phyloP scores from a whole-genome alignment of 2,797 vertebrate genomes.

The Alfaro cultratus region DNA sequence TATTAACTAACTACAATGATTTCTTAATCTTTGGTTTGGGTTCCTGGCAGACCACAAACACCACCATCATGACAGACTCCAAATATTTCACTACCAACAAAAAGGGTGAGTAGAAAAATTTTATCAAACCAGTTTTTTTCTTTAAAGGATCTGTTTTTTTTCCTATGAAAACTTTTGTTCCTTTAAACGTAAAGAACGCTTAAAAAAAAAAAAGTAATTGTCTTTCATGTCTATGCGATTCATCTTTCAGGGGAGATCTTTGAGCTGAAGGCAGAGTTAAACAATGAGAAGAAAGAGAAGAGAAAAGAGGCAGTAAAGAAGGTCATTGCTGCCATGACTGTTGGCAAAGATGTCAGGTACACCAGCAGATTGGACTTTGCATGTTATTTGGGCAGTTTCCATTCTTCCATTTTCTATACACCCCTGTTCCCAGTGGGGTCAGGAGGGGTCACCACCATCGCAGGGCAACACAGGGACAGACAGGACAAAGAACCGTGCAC shows the following conservation, averaged over 20 bases:
- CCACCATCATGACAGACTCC: conserved; percentile 94
- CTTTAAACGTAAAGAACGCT: not conserved
- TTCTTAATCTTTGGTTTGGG: conserved; percentile 18
- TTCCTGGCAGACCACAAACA: conserved; percentile 71
- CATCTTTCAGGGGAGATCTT: conserved; percentile 93
- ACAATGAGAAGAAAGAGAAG: conserved; percentile 99
- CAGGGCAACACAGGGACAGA: too few relatives aligned
- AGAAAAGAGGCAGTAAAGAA: conserved; percentile 99
- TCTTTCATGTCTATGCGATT: not conserved
- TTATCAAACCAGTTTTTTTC: not conserved
- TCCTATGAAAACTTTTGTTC: not conserved
- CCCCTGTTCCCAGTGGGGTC: too few relatives aligned
- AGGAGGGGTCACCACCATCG: too few relatives aligned
- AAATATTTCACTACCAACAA: conserved; percentile 99
- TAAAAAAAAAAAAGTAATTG: not conserved
- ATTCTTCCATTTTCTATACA: too few relatives aligned
- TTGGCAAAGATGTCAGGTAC: conserved; percentile 99
- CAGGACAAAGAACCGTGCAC: too few relatives aligned
- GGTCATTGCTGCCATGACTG: conserved; percentile 98
- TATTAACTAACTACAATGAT: not conserved
- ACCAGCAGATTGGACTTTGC: not conserved
- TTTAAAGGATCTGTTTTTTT: not conserved
- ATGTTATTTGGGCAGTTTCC: not conserved
- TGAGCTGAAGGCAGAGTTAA: conserved; percentile 98
- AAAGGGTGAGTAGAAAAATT: conserved; percentile 86